phyloP scores from a whole-genome alignment of 2,797 vertebrate genomes.

The Chiropotes sagulatus region DNA sequence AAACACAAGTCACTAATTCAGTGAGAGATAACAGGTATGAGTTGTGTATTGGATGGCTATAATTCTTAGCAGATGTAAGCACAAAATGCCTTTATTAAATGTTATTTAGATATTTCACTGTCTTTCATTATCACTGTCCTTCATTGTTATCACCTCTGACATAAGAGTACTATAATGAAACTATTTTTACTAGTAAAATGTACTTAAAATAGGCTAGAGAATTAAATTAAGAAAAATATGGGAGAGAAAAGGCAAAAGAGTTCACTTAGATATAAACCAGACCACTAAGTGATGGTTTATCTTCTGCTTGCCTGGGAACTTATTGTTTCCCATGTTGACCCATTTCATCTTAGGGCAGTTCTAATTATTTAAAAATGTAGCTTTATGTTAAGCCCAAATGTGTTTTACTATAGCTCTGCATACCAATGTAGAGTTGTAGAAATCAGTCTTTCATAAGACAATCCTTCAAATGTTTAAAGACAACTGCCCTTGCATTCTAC shows the following conservation, averaged over 20 bases:
- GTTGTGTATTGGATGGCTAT: not conserved
- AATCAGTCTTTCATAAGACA: not conserved
- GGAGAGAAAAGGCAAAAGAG: not conserved
- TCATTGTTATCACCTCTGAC: not conserved
- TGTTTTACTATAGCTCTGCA: not conserved
- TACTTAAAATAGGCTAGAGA: not conserved
- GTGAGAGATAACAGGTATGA: not conserved
- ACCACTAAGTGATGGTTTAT: not conserved
- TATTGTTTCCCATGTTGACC: not conserved
- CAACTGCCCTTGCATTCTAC: not conserved
- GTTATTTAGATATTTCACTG: not conserved
- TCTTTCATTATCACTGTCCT: not conserved
- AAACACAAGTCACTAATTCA: not conserved
- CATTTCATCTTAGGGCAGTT: not conserved
- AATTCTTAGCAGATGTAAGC: not conserved
- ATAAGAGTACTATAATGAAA: not conserved
- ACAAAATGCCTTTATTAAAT: not conserved
- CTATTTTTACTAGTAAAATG: not conserved
- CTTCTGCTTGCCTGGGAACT: not conserved
- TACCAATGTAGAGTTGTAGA: not conserved
- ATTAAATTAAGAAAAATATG: not conserved
- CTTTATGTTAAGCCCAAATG: not conserved
- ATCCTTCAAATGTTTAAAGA: not conserved
- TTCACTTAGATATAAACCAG: not conserved
- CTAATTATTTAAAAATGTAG: not conserved